phyloP scores from a whole-genome alignment of 2,888 invertebrate species.

The Scaptodrosophila latifasciaeformis region DNA sequence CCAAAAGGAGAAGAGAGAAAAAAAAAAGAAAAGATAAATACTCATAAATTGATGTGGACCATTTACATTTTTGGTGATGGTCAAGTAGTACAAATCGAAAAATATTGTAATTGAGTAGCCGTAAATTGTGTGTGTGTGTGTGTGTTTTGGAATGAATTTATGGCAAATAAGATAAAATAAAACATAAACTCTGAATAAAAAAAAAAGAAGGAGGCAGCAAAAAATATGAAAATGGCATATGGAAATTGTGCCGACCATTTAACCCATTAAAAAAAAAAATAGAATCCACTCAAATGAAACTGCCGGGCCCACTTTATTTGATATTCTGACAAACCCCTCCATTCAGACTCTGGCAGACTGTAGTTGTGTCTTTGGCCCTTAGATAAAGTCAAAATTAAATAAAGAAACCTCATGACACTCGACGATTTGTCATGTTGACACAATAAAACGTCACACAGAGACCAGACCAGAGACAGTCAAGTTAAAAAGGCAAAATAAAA shows the following conservation, averaged over 20 bases:
- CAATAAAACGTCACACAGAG: constrained; percentile 52
- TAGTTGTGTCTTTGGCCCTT: neutral
- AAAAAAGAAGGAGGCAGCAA: neutral
- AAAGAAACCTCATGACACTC: constrained; percentile 53
- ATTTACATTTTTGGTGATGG: no score
- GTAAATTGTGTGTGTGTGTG: constrained; percentile 14
- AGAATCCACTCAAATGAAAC: neutral
- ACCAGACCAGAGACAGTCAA: constrained; percentile 20
- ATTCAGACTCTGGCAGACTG: no score
- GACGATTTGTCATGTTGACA: constrained; percentile 70
- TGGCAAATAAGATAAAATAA: constrained; percentile 29
- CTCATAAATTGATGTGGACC: constrained; percentile 60
- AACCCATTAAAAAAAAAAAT: constrained; percentile 44
- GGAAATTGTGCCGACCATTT: constrained; percentile 35
- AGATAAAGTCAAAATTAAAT: constrained; percentile 51
- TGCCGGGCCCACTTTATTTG: no score
- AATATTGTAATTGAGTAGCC: constrained; percentile 54
- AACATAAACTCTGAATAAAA: no score
- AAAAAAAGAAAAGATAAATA: constrained; percentile 59
- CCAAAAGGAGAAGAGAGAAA: no score
- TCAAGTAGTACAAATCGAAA: constrained; percentile 16
- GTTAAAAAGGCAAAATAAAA: constrained; percentile 24
- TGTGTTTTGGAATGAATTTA: constrained; percentile 41
- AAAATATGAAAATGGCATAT: neutral
- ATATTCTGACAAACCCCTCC: no score